Base-by-base conservation (phyloP, 2,113 vertebrate genomes). In the Phoenicopterus ruber region DNA sequence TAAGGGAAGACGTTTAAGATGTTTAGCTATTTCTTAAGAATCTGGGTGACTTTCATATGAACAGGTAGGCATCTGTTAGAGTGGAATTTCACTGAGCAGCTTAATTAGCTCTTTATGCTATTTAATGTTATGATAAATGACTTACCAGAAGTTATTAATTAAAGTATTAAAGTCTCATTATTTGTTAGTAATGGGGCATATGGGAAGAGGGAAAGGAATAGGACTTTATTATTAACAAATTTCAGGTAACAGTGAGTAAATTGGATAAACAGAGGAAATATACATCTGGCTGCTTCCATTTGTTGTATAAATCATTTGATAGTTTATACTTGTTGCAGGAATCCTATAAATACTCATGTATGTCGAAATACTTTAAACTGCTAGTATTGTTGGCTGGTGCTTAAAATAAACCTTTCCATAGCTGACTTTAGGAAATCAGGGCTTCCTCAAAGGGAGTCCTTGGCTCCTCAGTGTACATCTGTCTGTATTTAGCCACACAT, bases 111-210 rank as follows among this genome's bases (percentile, higher is more conserved):
- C 73, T 89, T 96, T 70, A 58, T 82, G 49, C 13, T 83, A 82
- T 94, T 95, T 96, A 93, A 92, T 84, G 24, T 92, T 90, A 94
- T 91, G 88, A 88, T 96, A 91, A 95, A 96, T 90, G 57, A 83
- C 73, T 92, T 95, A 93, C 40, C 47, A 84, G 55, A 97, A 96
- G 71, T 97, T 96, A 97, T 93, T 95, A 96, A 96, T 96, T 93
- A 91, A 96, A 90, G 54, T 81, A 96, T 94, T 96, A 95, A 95
- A 92, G 74, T 87, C 80, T 94, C 74, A 61, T 96, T 93, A 84
- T 91, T 97, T 94, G 29, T 86, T 93, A 55, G 42, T 79, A 92
- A 91, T 88, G 66, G 65, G 46, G 19, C 91, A 94, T 95, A 90
- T 84, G 46, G 40, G 59, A 94, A 94, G 76, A 85, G 36, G 15